Evolutionary conservation across 1,140 invertebrate species (phyloP), one percentile per base, ranked within the genome.

Genomic region (Gonatopus flavifemur): DNA sequence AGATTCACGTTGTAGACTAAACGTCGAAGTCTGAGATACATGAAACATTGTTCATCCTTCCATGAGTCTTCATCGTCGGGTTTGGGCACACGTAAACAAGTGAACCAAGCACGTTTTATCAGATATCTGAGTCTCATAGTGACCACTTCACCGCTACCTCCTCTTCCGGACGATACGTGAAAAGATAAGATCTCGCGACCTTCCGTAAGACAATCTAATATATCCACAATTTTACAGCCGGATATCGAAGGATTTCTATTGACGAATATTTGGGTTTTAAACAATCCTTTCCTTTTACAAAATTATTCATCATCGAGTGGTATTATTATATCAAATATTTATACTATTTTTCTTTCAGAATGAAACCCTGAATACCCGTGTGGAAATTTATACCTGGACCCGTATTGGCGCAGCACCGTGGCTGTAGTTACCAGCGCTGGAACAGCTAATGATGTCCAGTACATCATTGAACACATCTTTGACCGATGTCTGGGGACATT

Each of bases 91-190:
- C 61, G 37, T 0, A 78, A 41, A 38, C 72, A 72, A 2, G 74
- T 77, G 39, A 77, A 77, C 76, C 76, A 78, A 10, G 72, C 31
- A 6, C 71, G 60, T 52, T 66, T 66, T 52, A 78, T 67, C 0
- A 72, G 58, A 38, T 77, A 78, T 19, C 55, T 67, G 0, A 77
- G 31, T 16, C 57, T 67, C 72, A 78, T 77, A 9, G 50, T 69
- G 3, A 78, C 49, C 2, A 57, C 41, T 0, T 39, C 36, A 6
- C 33, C 40, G 3, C 47, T 15, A 3, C 37, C 9, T 18, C 25
- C 42, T 18, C 62, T 59, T 0, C 45, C 57, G 12, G 57, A 45
- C 3, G 57, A 55, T 6, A 66, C 45, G 4, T 69, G 60, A 13
- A 69, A 67, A 10, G 43, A 49, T 4, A 69, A 20, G 0, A 76